phyloP scores from a whole-genome alignment of 2,113 vertebrate genomes.

The Opisthocomus hoazin region DNA sequence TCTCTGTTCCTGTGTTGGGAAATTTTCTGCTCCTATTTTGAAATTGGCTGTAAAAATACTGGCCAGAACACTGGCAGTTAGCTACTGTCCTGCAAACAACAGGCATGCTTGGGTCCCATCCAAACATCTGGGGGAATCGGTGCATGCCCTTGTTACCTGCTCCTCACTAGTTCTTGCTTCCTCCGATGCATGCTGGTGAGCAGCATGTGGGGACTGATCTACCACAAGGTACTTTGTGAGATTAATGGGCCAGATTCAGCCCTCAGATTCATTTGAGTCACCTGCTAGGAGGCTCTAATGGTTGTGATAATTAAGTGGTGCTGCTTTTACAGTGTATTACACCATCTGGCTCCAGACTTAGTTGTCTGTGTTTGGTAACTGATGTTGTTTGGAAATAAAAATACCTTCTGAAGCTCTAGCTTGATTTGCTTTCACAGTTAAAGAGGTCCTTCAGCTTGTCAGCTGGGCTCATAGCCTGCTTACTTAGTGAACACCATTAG shows the following conservation, averaged over 20 bases:
- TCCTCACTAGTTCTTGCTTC: not conserved
- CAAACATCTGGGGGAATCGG: not conserved
- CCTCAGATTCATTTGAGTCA: not conserved
- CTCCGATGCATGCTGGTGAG: accelerated
- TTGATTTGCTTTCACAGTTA: not conserved
- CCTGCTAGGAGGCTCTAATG: not conserved
- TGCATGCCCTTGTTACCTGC: not conserved
- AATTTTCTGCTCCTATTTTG: not conserved
- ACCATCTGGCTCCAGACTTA: slow-evolving; percentile 39
- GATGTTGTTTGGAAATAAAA: slow-evolving; percentile 41
- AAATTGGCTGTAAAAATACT: not conserved
- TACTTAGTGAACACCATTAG: not conserved
- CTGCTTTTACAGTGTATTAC: slow-evolving; percentile 31
- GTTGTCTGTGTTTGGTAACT: slow-evolving; percentile 11
- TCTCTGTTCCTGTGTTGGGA: not conserved
- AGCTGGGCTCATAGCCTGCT: not conserved
- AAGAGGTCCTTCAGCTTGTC: not conserved
- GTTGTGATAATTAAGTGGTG: slow-evolving; percentile 4
- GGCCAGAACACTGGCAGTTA: not conserved
- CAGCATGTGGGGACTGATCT: not conserved
- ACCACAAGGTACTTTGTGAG: not conserved
- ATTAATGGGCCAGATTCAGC: not conserved
- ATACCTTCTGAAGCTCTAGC: not conserved
- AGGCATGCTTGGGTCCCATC: not conserved
- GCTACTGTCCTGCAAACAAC: not conserved